Base-by-base conservation (phyloP, 2,888 invertebrate genomes). In the Chouioia cunea region DNA sequence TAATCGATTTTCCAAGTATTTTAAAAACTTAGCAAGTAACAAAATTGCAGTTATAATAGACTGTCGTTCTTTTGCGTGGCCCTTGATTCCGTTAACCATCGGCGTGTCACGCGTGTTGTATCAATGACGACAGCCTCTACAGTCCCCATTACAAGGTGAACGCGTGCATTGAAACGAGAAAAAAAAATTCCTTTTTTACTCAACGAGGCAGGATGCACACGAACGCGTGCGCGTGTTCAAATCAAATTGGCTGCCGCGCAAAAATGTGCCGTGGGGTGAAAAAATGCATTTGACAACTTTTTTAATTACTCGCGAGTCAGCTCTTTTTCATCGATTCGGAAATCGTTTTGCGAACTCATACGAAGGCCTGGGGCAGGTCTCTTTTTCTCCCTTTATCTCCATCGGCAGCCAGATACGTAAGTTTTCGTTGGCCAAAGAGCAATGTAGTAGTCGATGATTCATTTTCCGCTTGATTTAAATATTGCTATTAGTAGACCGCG, bases 271-370 rank as follows among this genome's bases (percentile, higher is more conserved):
- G 48, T 14, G 2, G 36, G 4, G 8, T 10, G 36, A 23, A 56
- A 68, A 62, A 62, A 50, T 56, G 23, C 54, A 48, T 48, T 50
- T 48, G 65, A 65, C 53, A 70, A 65, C 56, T 65, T 65, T 70
- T 70, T 70, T 65, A 70, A 70, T 70, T 58, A 70, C 43, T 2
- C 10, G 36, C 4, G 4, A 10, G 4, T 36, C 36, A 36, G 36
- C 36, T 36, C 36, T 36, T 12, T 6, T 1, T 10, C 2, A 1
- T 10, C 36, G 36, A 12, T 10, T 6, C 4, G 36, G 6, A 36
- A 36, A 36, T 36, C 36, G 36, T 6, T 36, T 12, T 36, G 6
- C 6, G 36, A 3, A 36, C 12, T 3, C 10, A 36, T 8, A 8
- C 36, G 36, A 36, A 36, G 6, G 36, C 36, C 36, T 12, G 36